Percentiles rank a stretch among this genome's conserved stretches.
Evolutionary conservation across 2,888 invertebrate species (phyloP).

Genomic region (Helleia helle): DNA sequence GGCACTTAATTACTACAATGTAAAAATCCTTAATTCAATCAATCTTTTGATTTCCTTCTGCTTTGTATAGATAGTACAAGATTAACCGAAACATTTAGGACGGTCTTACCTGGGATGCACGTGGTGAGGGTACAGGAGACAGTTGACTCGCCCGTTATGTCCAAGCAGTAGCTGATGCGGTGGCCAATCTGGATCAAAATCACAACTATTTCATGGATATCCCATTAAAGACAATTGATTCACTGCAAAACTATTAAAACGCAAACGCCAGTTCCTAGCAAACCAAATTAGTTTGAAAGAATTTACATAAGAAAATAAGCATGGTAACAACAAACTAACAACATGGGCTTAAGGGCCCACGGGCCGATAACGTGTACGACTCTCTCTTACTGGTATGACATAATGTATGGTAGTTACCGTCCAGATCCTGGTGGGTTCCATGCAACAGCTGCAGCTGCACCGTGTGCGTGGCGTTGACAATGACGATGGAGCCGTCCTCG

Average conservation of each 20-base stretch:
- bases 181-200: constrained; percentile 82
- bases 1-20: too few species aligned
- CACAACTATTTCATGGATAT: too few species aligned
- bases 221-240: too few species aligned
- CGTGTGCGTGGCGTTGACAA: constrained; percentile 96
- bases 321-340: too few species aligned
- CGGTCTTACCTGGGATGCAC: constrained; percentile 79
- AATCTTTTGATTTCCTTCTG: too few species aligned
- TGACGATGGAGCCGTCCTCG: constrained; percentile 96
- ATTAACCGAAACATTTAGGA: background rate
- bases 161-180: constrained; percentile 90
- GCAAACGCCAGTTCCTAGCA: too few species aligned
- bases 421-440: constrained; percentile 87
- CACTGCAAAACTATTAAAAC: too few species aligned
- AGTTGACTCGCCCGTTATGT: constrained; percentile 95
- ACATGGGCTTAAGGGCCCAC: too few species aligned
- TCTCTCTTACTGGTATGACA: background rate
- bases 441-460: constrained; percentile 94
- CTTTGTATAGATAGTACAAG: background rate
- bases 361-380: too few species aligned
- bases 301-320: too few species aligned
- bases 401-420: constrained; percentile 64
- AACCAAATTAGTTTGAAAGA: too few species aligned
- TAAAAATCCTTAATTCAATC: too few species aligned
- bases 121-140: constrained; percentile 94